Base-by-base conservation (phyloP, 1,140 invertebrate species). In the Atopsyche davidsoni region DNA sequence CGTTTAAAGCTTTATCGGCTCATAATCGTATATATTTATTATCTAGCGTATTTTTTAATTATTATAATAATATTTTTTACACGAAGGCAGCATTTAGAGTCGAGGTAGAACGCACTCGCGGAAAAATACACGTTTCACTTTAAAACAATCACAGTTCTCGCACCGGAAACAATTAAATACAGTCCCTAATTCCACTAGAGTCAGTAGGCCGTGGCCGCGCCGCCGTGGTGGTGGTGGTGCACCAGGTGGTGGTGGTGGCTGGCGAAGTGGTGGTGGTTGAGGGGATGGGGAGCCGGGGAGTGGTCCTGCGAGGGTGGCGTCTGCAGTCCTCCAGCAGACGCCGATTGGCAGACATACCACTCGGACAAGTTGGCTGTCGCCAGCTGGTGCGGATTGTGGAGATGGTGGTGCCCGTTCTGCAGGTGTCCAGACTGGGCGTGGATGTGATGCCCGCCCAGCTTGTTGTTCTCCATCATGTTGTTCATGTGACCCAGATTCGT, bases 161-260 rank as follows among this genome's bases (percentile, higher is more conserved):
- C n/a, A n/a, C n/a, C n/a, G n/a, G n/a, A n/a, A n/a, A n/a, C 46
- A 55, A 47, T 56, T 44, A 43, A 57, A 51, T 49, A 57, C 34
- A 51, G 55, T 57, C 50, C 65, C 70, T 73, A 73, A 70, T 67
- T 66, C 69, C 68, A 70, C 48, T 74, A 67, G 31, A 68, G 71
- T 74, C 71, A 74, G 61, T 72, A 74, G 3, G 71, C 71, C 22
- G 71, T 69, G 14, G 70, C 68, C 2, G 71, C 70, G 2, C 71
- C 69, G 2, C 69, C 66, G 53, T 70, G 69, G 51, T 72, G 71
- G 66, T 71, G 70, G 42, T 72, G 60, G 40, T 73, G 70, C 34
- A 71, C 66, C 46, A 59, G 23, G 16, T 53, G 58, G 21, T 56
- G 46, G 46, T 60, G 58, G 31, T 58, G 55, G 28, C 55, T 58